Evolutionary conservation across 1,140 invertebrate genomes (phyloP), one percentile per base, ranked within the genome.

Genomic region (Coptotermes formosanus): DNA sequence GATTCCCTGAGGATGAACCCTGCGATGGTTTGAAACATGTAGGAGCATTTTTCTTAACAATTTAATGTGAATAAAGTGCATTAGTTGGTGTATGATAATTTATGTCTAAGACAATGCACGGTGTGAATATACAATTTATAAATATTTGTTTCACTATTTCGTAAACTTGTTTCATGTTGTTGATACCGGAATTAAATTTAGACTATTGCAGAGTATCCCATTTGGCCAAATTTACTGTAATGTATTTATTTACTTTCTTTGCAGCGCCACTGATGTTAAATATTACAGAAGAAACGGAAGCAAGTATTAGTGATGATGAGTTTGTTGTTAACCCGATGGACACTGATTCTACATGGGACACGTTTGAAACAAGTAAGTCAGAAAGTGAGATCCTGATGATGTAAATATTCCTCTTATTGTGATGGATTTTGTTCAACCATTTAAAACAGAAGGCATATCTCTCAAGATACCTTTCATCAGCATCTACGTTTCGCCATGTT

Each of bases 341-440:
- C 87, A 91, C 91, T 87, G 92, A 94, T 90, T 91, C 92, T 85
- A 92, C 92, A 88, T 92, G 92, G 88, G 91, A 92, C 85, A 89
- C 90, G 45, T 91, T 92, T 89, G 93, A 94, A 92, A 94, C 93
- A 89, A 93, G 93, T 94, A 92, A 91, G 89, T 89, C 82, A 82
- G 82, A 69, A 43, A 84, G 11, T 30, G 45, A 48, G 45, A 48
- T 48, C 45, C 7, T 6, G 14, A 7, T 48, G 45, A 48, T 48
- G 52, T 55, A 55, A 55, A 55, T 55, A 55, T 19, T 55, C 52
- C 52, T 55, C 19, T 4, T 55, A 21, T 55, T 21, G 12, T 12
- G 23, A 12, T 85, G 30, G 14, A 64, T 14, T 3, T 82, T 45
- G 3, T 32, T 23, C 16, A 23, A n/a, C 25, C 0, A 0, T 82